Evolutionary conservation across 30 jellyfish, hydroid and myxozoan species (phyloP).

Genomic region (Turritopsis rubra): DNA sequence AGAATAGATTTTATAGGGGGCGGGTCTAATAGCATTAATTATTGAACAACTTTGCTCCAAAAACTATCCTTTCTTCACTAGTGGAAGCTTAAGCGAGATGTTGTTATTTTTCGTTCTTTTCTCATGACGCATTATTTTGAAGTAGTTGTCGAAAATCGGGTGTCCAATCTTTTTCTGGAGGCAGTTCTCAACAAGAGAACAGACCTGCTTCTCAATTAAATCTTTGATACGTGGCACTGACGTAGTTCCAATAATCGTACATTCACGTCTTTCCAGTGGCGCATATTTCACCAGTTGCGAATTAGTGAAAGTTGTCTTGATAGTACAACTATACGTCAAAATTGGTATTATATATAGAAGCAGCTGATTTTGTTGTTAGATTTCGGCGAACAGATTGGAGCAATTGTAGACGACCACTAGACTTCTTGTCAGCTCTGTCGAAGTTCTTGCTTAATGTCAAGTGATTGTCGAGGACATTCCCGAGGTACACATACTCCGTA

Average conservation of each 20-base stretch:
- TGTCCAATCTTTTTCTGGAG: constrained; percentile 7
- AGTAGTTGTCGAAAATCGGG: constrained; percentile 9
- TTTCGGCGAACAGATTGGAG: background rate
- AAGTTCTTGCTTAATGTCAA: background rate
- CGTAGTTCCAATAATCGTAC: too few species aligned
- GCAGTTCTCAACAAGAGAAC: background rate
- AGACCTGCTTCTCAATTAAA: background rate
- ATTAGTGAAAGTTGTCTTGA: background rate
- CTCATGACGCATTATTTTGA: constrained; percentile 3
- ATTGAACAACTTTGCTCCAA: too few species aligned
- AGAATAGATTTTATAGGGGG: too few species aligned
- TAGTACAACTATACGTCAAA: constrained; percentile 5
- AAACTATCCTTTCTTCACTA: background rate
- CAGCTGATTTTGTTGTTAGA: background rate
- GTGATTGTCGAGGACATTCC: background rate
- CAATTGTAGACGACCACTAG: background rate
- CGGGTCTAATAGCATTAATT: too few species aligned
- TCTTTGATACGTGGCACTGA: too few species aligned
- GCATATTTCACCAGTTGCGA: constrained; percentile 12
- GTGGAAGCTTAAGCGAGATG: constrained; percentile 9
- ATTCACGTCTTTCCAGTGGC: background rate
- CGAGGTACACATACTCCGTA: background rate
- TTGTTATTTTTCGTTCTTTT: background rate
- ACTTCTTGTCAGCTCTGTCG: background rate
- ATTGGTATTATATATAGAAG: background rate